phyloP scores from a whole-genome alignment of 2,797 vertebrate genomes.

The Eutrigla gurnardus region DNA sequence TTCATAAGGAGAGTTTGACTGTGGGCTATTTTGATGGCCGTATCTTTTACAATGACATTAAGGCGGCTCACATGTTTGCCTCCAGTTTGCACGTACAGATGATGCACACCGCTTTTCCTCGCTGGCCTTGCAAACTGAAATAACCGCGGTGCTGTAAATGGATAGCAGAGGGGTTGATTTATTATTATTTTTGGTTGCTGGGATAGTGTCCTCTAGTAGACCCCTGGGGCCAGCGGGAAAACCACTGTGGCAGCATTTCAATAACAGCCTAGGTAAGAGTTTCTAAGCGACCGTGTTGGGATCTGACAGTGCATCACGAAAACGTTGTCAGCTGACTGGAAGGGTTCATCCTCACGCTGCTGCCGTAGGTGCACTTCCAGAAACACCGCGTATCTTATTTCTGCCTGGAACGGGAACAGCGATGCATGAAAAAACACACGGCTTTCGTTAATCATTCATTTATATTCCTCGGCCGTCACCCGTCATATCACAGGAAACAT shows the following conservation, averaged over 20 bases:
- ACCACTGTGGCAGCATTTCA: constrained; percentile 44
- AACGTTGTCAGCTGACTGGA: constrained; percentile 12
- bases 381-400: constrained; percentile 20
- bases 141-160: neutral
- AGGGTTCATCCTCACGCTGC: constrained; percentile 5
- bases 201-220: constrained; percentile 35
- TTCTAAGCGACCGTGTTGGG: constrained; percentile 39
- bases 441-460: constrained; percentile 20
- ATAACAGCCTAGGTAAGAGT: constrained; percentile 43
- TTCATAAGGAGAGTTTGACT: neutral
- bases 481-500: constrained; percentile 39
- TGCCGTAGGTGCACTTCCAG: neutral
- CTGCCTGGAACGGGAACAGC: constrained; percentile 12
- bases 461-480: constrained; percentile 14
- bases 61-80: neutral
- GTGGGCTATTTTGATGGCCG: neutral
- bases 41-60: neutral
- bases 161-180: constrained; percentile 2
- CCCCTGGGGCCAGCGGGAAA: constrained; percentile 29
- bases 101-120: constrained; percentile 4
- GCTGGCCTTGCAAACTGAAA: constrained; percentile 13
- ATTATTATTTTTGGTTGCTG: constrained; percentile 35
- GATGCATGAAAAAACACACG: constrained; percentile 10
- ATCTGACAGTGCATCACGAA: constrained; percentile 31
- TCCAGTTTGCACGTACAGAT: neutral